These are phyloP conservation scores for Synanthedon andrenaeformis DNA, from an alignment of 2,888 invertebrate species.

Conservation along the genomic window DNA sequence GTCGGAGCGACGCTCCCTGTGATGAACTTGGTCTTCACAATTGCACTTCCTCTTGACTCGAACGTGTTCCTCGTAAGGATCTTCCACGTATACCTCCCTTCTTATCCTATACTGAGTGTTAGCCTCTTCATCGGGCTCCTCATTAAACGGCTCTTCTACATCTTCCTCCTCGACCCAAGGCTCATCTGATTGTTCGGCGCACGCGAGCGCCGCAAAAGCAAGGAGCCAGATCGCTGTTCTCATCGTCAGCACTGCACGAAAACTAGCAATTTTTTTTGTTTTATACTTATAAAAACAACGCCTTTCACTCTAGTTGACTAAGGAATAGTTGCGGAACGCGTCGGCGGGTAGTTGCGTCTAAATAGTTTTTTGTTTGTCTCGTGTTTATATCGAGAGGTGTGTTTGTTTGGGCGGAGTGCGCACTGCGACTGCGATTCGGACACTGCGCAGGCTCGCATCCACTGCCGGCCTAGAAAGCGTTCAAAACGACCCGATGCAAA, in stretches of 20 bases:
- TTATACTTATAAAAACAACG: constrained; percentile 29
- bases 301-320: constrained; percentile 44
- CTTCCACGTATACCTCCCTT: constrained; percentile 29
- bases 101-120: constrained; percentile 16
- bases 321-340: constrained; percentile 35
- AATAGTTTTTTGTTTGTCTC: constrained; percentile 10
- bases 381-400: constrained; percentile 29
- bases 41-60: constrained; percentile 40
- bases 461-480: constrained; percentile 44
- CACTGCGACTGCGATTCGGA: constrained; percentile 23
- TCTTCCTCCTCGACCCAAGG: constrained; percentile 48
- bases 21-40: constrained; percentile 13
- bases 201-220: constrained; percentile 21
- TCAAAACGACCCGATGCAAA: constrained; percentile 30
- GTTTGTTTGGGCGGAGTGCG: constrained; percentile 21
- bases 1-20: constrained; percentile 22
- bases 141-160: constrained; percentile 1
- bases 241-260: constrained; percentile 32
- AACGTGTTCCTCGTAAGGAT: constrained; percentile 38
- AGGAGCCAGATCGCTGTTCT: constrained; percentile 37
- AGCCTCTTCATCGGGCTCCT: constrained; percentile 25
- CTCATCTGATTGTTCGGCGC: constrained; percentile 35
- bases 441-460: constrained; percentile 27
- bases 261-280: constrained; percentile 40
- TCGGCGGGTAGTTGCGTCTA: constrained; percentile 7